Conservation (phyloP, 2,888 invertebrate genomes). For the Odontocerum albicorne region DNA sequence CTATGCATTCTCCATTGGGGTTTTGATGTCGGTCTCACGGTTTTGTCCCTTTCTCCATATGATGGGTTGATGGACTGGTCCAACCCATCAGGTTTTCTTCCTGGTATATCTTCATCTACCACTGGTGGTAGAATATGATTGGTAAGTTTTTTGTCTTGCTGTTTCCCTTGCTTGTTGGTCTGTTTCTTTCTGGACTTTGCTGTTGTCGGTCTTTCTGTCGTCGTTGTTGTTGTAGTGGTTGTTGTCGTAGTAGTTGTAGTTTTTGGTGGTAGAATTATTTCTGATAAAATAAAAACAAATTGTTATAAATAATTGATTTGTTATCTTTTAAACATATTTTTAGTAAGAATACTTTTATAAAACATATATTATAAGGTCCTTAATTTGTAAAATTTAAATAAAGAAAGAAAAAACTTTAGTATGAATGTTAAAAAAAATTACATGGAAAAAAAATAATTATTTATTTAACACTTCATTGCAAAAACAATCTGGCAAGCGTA, state of each 20-base stretch:
- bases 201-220: slow-evolving; percentile 43
- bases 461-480: too few species aligned
- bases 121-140: slow-evolving; percentile 32
- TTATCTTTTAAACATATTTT: neutral
- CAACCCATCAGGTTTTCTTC: slow-evolving; percentile 12
- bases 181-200: slow-evolving; percentile 49
- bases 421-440: too few species aligned
- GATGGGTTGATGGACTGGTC: slow-evolving; percentile 8
- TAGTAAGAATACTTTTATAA: too few species aligned
- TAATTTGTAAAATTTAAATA: too few species aligned
- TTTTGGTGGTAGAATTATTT: slow-evolving; percentile 39
- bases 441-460: too few species aligned
- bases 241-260: slow-evolving; percentile 50
- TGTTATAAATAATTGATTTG: neutral
- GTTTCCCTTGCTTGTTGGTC: slow-evolving; percentile 46
- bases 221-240: slow-evolving; percentile 49
- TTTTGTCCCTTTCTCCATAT: neutral
- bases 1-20: slow-evolving; percentile 29
- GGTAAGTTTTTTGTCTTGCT: slow-evolving; percentile 29
- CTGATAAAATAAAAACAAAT: slow-evolving; percentile 10
- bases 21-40: slow-evolving; percentile 20
- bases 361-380: too few species aligned
- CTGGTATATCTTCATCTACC: slow-evolving; percentile 12
- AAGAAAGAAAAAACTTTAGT: too few species aligned
- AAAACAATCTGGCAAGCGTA: too few species aligned